Base-by-base conservation (phyloP, 2,888 invertebrate genomes). In the Drosophila stalkeri region DNA sequence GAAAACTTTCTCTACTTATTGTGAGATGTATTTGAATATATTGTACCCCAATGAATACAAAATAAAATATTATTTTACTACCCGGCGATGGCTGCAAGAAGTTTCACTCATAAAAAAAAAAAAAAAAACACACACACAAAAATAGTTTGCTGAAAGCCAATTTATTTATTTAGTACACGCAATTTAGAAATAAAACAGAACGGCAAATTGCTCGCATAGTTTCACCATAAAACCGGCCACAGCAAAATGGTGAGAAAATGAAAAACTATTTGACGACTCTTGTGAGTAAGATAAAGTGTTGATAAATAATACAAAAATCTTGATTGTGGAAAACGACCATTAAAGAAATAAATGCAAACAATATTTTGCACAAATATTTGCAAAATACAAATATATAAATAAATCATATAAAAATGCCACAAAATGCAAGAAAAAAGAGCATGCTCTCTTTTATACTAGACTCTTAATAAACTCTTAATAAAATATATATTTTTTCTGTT, bases 41-140 rank as follows among this genome's bases (percentile, higher is more conserved):
- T 71, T 79, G 69, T 69, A 75, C 86, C 79, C 79, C 56, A 67
- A 64, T 52, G 80, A 65, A 54, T 43, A 47, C 14, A 14, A 64
- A 68, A 64, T 85, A 81, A 81, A 87, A 78, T 71, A 75, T 80
- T 72, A 68, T 80, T 79, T 60, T 47, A 39, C 12, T 67, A 55
- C 74, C 49, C 35, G 67, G 47, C 54, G 27, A 8, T 44, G 47
- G 27, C 43, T 47, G 59, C 49, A 59, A 66, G 60, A 46, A 59
- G 51, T 27, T 79, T 14, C 31, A 23, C 57, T 41, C 20, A 62
- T 44, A 62, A 47, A 27, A 27, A 27, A 27, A 6, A 27, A 6
- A 27, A 27, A 6, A 23, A 3, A 27, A n/a, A n/a, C n/a, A n/a
- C n/a, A n/a, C n/a, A n/a, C n/a, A n/a, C n/a, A n/a, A n/a, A 33